A percentile compares a stretch with the other conserved stretches of the same genome.
Evolutionary conservation across 2,797 vertebrate species (phyloP).

Genomic region (Aldrovandia affinis): DNA sequence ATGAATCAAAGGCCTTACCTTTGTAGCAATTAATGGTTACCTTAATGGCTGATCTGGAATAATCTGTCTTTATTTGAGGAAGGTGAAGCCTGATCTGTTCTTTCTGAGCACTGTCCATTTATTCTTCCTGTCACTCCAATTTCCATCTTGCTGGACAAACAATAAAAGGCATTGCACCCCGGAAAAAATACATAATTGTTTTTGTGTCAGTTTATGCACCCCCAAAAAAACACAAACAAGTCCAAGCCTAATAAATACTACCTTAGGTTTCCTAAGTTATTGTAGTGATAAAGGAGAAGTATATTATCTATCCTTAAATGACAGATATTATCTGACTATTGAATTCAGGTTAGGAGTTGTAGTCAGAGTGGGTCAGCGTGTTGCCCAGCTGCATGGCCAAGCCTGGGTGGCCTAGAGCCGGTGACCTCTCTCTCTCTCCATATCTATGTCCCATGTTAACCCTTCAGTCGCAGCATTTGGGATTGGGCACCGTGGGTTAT

Average conservation of each 20-base stretch:
- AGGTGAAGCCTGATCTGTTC: slow-evolving; percentile 1
- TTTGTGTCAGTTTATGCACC: background rate
- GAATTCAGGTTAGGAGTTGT: background rate
- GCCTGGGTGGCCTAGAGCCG: no score
- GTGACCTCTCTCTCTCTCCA: background rate
- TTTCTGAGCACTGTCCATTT: background rate
- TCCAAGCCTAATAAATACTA: background rate
- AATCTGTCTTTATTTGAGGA: background rate
- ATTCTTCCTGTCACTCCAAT: background rate
- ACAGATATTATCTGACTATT: background rate
- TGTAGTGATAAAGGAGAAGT: background rate
- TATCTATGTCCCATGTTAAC: slow-evolving; percentile 7
- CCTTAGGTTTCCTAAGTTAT: background rate
- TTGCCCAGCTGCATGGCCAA: background rate
- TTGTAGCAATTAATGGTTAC: no score
- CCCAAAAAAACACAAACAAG: background rate
- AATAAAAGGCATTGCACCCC: background rate
- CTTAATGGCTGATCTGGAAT: background rate
- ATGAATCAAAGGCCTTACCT: background rate
- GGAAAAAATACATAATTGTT: background rate
- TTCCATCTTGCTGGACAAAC: background rate
- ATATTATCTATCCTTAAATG: background rate
- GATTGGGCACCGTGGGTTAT: slow-evolving; percentile 59
- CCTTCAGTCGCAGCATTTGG: slow-evolving; percentile 24
- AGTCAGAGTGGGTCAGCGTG: background rate